Percentiles rank a stretch among this genome's conserved stretches.
Evolutionary conservation across 2,797 vertebrate species (phyloP).

Genomic region (Alcedo atthis): DNA sequence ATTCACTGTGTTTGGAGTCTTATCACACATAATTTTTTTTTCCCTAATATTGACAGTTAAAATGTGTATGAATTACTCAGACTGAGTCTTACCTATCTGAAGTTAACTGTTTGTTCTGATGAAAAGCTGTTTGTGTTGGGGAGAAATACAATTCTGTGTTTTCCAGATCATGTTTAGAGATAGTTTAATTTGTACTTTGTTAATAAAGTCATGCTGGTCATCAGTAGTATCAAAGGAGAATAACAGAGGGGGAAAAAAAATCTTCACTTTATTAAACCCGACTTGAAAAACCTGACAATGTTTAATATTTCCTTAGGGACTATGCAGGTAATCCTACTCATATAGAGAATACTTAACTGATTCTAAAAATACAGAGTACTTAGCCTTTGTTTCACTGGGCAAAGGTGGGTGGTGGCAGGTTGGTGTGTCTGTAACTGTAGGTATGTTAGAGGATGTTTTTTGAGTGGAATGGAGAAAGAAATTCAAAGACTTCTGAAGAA

Average conservation of each 20-base stretch:
- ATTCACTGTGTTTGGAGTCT: background rate
- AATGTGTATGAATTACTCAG: background rate
- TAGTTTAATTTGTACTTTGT: background rate
- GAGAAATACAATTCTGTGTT: background rate
- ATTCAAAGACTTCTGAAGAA: background rate
- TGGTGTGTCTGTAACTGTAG: background rate
- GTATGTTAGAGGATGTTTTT: background rate
- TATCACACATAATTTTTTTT: background rate
- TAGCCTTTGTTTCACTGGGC: background rate
- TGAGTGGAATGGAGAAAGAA: background rate
- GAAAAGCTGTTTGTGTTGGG: background rate
- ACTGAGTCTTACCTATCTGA: background rate
- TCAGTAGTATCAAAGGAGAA: background rate
- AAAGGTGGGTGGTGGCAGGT: background rate
- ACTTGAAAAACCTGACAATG: background rate
- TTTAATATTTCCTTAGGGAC: background rate
- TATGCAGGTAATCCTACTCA: background rate
- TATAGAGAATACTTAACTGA: background rate
- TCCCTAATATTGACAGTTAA: background rate
- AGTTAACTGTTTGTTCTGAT: background rate
- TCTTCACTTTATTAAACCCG: background rate
- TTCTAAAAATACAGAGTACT: background rate
- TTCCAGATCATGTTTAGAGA: background rate
- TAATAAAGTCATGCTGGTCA: background rate
- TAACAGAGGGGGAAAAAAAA: background rate